Evolutionary conservation across 1,140 invertebrate genomes (phyloP).

Genomic region (Oedothorax gibbosus): DNA sequence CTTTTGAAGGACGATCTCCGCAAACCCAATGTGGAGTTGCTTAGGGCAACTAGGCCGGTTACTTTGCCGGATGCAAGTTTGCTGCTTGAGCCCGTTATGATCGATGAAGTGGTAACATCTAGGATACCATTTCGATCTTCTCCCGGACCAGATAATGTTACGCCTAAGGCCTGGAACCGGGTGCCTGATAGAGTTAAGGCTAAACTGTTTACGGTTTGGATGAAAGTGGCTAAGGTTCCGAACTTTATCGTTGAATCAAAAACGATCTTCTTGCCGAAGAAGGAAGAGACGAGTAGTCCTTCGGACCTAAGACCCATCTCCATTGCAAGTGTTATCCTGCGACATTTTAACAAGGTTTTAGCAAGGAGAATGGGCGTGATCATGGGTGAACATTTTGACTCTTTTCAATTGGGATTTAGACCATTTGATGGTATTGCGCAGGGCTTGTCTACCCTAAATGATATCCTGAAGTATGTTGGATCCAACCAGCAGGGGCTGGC

Average conservation of each 20-base stretch:
- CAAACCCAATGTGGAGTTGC: not conserved
- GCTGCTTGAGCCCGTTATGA: not conserved
- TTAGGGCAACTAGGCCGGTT: not conserved
- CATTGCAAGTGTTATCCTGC: not conserved
- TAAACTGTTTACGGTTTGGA: not conserved
- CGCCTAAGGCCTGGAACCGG: not conserved
- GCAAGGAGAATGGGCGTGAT: too few relatives aligned
- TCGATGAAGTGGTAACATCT: not conserved
- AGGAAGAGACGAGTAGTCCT: not conserved
- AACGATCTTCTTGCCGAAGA: not conserved
- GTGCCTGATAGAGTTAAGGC: not conserved
- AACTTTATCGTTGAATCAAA: not conserved
- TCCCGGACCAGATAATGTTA: not conserved
- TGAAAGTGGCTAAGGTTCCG: not conserved
- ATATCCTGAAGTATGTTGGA: too few relatives aligned
- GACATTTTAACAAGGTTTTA: too few relatives aligned
- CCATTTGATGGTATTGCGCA: too few relatives aligned
- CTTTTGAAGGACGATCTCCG: not conserved
- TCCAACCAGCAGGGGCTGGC: not conserved
- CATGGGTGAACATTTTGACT: too few relatives aligned
- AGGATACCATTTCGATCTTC: not conserved
- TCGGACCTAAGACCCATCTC: not conserved
- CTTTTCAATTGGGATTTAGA: too few relatives aligned
- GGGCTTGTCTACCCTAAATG: too few relatives aligned
- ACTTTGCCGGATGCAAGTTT: not conserved